Evolutionary conservation across 2,888 invertebrate species (phyloP), one percentile per base, ranked within the genome.

Genomic region (Thalpophila matura): DNA sequence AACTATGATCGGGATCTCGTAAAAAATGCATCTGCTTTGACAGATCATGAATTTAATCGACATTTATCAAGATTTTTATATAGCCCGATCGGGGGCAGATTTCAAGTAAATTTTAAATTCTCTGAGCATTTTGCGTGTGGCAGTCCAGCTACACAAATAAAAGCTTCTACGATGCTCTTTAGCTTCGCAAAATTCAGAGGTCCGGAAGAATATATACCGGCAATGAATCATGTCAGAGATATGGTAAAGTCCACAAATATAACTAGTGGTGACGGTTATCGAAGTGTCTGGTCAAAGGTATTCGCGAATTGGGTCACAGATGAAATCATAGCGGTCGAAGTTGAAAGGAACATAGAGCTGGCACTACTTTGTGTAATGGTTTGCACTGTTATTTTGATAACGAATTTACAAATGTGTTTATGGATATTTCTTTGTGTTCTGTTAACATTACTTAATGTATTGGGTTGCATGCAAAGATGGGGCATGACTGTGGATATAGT

Each of bases 401-500:
- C 97, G 7, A 97, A 98, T 89, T 84, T 97, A 12, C 96, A 97
- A 86, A 97, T 97, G 75, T 97, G 98, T 89, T 93, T 97, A 58
- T 97, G 97, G 96, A 97, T 98, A 81, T 96, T 98, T 79, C 85
- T 96, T 20, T 97, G 97, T 83, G 97, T 97, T 14, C 87, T 97
- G 33, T 89, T 97, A 72, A 97, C 97, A 1, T 95, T 98, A 88
- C 94, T 97, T 0, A 96, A 97, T 82, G 97, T 97, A 10, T 96
- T 97, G 77, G 97, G 97, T 1, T 97, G 96, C 85, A 97, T 97
- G 97, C 97, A 97, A 84, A 95, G 96, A 73, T 98, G 97, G 98
- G 97, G 97, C 4, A 94, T 98, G 85, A 97, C 98, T 3, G 97
- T 98, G 35, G 98, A 98, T 86, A 96, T 97, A 51, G 97, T 97